Evolutionary conservation across 2,888 invertebrate genomes (phyloP).

Genomic region (Allophyes oxyacanthae): DNA sequence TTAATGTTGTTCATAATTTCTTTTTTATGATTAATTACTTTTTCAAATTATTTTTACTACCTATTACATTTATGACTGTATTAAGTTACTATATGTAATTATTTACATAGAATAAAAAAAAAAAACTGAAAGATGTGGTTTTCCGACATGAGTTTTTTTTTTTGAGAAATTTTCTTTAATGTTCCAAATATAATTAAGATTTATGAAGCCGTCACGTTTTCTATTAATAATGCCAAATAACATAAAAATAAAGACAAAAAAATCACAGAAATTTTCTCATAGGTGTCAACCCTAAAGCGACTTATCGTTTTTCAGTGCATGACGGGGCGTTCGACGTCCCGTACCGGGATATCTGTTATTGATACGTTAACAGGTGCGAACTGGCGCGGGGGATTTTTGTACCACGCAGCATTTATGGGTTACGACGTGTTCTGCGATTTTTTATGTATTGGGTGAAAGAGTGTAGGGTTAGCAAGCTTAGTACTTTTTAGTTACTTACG

Average conservation of each 20-base stretch:
- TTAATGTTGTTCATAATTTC: too few relatives aligned
- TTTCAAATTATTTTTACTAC: too few relatives aligned
- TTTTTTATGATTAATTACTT: too few relatives aligned
- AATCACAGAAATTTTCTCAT: not conserved
- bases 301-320: slow-evolving; percentile 82
- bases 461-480: slow-evolving; percentile 15
- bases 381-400: slow-evolving; percentile 49
- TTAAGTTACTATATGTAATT: too few relatives aligned
- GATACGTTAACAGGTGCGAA: slow-evolving; percentile 70
- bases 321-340: slow-evolving; percentile 66
- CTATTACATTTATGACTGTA: too few relatives aligned
- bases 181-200: too few relatives aligned
- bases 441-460: slow-evolving; percentile 29
- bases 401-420: slow-evolving; percentile 46
- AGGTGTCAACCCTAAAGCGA: slow-evolving; percentile 65
- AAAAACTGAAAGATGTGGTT: too few relatives aligned
- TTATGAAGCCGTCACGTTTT: too few relatives aligned
- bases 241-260: not conserved
- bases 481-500: not conserved
- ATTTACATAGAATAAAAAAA: too few relatives aligned
- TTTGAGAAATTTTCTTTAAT: too few relatives aligned
- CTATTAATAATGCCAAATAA: too few relatives aligned
- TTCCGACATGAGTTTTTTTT: too few relatives aligned
- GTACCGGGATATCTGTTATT: slow-evolving; percentile 67
- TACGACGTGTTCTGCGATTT: slow-evolving; percentile 28